A percentile compares a stretch with the other conserved stretches of the same genome.
These are phyloP conservation scores for Buathra laborator DNA, from an alignment of 2,888 invertebrate genomes.

Conservation along the genomic window DNA sequence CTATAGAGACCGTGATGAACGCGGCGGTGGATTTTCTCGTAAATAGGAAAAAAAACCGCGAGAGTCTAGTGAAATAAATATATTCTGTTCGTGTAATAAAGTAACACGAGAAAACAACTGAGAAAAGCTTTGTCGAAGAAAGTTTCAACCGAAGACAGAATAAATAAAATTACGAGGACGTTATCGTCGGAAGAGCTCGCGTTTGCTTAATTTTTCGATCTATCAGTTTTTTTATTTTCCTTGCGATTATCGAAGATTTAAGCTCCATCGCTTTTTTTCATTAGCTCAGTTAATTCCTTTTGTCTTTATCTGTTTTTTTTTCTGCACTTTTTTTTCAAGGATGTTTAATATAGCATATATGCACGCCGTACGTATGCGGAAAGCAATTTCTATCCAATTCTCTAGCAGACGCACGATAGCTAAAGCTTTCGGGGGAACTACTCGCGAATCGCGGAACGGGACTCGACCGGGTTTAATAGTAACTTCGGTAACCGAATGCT, in stretches of 20 bases:
- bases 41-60: conserved; percentile 11
- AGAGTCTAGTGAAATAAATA: conserved; percentile 24
- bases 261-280: neutral
- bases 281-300: neutral
- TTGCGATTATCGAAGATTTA: neutral
- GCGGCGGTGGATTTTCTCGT: neutral
- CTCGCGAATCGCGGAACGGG: conserved; percentile 33
- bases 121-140: neutral
- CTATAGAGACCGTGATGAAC: neutral
- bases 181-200: neutral
- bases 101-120: neutral
- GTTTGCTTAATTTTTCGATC: neutral
- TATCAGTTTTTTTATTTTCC: neutral
- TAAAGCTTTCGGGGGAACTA: conserved; percentile 34
- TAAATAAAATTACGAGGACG: neutral
- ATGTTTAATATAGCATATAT: neutral
- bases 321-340: neutral
- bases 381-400: conserved; percentile 17
- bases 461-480: conserved; percentile 51
- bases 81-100: conserved; percentile 8
- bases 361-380: neutral
- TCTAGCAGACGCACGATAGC: neutral
- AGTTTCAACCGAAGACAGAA: neutral
- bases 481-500: conserved; percentile 70
- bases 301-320: neutral